Percentiles rank a stretch among this genome's conserved stretches.
These are phyloP conservation scores for Lithosia quadra DNA, from an alignment of 2,888 invertebrate genomes.

Conservation along the genomic window DNA sequence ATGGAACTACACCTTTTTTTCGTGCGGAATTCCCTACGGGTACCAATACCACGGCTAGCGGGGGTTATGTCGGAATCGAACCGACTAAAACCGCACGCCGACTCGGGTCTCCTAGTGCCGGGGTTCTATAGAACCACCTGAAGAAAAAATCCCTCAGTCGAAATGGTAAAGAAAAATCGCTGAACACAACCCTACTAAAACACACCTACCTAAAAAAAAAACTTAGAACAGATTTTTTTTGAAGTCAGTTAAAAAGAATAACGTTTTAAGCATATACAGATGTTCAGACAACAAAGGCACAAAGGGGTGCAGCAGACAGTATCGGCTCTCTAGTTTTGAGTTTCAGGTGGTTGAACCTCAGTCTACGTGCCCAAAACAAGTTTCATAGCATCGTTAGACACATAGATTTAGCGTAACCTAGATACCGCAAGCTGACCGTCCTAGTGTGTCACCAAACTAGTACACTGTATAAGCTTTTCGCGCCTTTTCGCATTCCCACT, in stretches of 20 bases:
- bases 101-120: no score
- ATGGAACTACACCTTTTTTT: no score
- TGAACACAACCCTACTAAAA: no score
- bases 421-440: not conserved
- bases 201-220: not conserved
- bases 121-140: no score
- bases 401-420: not conserved
- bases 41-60: no score
- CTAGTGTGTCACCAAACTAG: no score
- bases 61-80: no score
- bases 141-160: not conserved
- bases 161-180: not conserved
- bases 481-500: no score
- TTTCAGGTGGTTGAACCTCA: conserved; percentile 43
- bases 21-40: no score
- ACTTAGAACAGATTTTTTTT: not conserved
- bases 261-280: conserved; percentile 16
- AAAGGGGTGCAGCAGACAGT: conserved; percentile 37
- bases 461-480: no score
- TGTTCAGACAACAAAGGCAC: conserved; percentile 55
- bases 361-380: conserved; percentile 4
- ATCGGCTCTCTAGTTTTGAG: conserved; percentile 32
- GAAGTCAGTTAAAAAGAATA: conserved; percentile 8
- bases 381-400: not conserved
- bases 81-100: no score